These are phyloP conservation scores for Melieria picta DNA, from an alignment of 2,888 invertebrate species.

Conservation along the genomic window DNA sequence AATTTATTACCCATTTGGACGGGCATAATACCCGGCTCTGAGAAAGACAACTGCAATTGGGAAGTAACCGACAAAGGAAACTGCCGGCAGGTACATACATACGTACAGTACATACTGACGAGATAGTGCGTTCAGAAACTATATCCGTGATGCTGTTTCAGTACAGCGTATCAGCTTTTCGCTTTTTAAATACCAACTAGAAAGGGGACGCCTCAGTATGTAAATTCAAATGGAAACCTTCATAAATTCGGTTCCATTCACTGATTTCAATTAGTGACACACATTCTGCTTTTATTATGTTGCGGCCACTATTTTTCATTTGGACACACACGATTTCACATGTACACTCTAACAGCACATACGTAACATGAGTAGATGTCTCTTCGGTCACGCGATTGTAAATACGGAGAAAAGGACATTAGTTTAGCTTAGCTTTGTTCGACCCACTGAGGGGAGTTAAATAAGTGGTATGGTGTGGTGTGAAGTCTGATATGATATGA, in stretches of 20 bases:
- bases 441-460: conserved; percentile 43
- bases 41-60: too few relatives aligned
- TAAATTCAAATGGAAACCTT: conserved; percentile 5
- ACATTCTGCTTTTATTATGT: conserved; percentile 19
- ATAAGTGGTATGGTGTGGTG: conserved; percentile 1
- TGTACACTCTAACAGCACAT: neutral
- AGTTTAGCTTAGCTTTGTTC: conserved; percentile 44
- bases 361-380: too few relatives aligned
- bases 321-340: neutral
- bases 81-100: too few relatives aligned
- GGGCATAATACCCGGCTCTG: neutral
- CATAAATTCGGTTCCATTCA: conserved; percentile 18
- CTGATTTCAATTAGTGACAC: conserved; percentile 34
- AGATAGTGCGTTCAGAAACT: too few relatives aligned
- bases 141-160: too few relatives aligned
- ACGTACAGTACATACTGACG: too few relatives aligned
- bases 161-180: too few relatives aligned
- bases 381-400: conserved; percentile 52
- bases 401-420: conserved; percentile 37
- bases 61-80: too few relatives aligned
- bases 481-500: neutral
- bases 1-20: conserved; percentile 16
- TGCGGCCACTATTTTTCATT: neutral
- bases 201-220: too few relatives aligned
- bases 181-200: too few relatives aligned